Base-by-base conservation (phyloP, 2,797 vertebrate genomes). In the Poecilia picta region DNA sequence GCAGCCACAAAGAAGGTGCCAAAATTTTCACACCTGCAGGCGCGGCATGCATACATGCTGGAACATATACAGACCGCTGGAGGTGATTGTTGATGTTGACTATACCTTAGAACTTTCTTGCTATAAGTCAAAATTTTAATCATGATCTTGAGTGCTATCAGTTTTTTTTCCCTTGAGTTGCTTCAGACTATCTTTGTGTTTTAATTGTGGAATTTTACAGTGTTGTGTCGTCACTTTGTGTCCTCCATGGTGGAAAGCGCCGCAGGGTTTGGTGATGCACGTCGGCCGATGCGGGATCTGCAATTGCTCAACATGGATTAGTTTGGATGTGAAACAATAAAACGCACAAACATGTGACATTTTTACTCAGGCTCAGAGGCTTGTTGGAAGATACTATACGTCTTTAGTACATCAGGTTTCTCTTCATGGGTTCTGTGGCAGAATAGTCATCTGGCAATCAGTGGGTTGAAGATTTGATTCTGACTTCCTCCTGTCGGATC, bases 311-410 rank as follows among this genome's bases (percentile, higher is more conserved):
- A 91, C 79, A 73, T 78, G 46, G 81, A 73, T 82, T 31, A 83
- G 88, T 91, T 90, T 91, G 78, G 49, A 87, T 77, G 81, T 85
- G 81, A 92, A 8, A 92, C 86, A 88, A 55, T 71, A 43, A 43
- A 53, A 81, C 73, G 83, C 68, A 46, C 73, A 57, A 16, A 0
- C 75, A 31, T 79, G 55, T 85, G 87, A 85, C 79, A 75, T 91
- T 87, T 84, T 28, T 43, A 3, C 57, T 2, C n/a, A 11, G 66
- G 57, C 78, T 16, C n/a, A 46, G 23, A 39, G 0, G 55, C 31
- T 20, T 46, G 13, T 8, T 4, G 15, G 74, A 72, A 15, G 59
- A 55, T 18, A 25, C 23, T 5, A 72, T 62, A 70, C 39, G 3
- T 64, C 80, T 47, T 43, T 70, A 51, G 31, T 15, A 8, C 41